Percentiles rank a stretch among this genome's conserved stretches.
Evolutionary conservation across 1,140 invertebrate species (phyloP).

Genomic region (Apis dorsata): DNA sequence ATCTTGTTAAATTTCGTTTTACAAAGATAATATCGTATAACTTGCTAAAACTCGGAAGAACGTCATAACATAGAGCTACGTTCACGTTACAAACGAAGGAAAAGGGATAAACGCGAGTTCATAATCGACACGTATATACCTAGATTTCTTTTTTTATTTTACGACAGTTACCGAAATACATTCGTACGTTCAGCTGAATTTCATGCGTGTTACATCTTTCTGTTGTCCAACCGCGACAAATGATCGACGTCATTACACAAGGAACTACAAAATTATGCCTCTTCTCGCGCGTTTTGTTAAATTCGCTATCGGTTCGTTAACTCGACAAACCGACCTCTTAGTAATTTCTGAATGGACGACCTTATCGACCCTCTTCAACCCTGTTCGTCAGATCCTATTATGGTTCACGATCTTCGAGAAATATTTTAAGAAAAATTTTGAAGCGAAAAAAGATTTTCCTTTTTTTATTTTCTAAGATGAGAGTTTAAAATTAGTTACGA

Average conservation of each 20-base stretch:
- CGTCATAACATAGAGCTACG: background rate
- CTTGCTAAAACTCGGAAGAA: background rate
- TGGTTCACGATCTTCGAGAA: background rate
- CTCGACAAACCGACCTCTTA: too few relatives aligned
- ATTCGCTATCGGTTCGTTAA: background rate
- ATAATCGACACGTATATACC: background rate
- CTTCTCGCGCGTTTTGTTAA: background rate
- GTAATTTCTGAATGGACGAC: background rate
- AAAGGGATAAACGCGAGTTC: background rate
- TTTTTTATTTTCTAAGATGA: background rate
- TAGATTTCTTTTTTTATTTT: slow-evolving; percentile 5
- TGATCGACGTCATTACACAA: background rate
- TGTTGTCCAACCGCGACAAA: background rate
- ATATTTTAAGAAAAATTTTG: background rate
- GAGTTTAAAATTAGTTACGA: too few relatives aligned
- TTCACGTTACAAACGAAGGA: background rate
- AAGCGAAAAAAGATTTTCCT: background rate
- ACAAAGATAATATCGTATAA: background rate
- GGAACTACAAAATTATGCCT: background rate
- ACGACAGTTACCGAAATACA: slow-evolving; percentile 30
- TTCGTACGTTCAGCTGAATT: slow-evolving; percentile 3
- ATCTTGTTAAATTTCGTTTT: background rate
- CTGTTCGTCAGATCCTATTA: background rate
- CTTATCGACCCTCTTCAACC: background rate
- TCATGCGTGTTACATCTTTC: slow-evolving; percentile 17